A percentile compares a stretch with the other conserved stretches of the same genome.
phyloP scores from a whole-genome alignment of 30 jellyfish, hydroid and myxozoan genomes.

The Cassiopea xamachana region DNA sequence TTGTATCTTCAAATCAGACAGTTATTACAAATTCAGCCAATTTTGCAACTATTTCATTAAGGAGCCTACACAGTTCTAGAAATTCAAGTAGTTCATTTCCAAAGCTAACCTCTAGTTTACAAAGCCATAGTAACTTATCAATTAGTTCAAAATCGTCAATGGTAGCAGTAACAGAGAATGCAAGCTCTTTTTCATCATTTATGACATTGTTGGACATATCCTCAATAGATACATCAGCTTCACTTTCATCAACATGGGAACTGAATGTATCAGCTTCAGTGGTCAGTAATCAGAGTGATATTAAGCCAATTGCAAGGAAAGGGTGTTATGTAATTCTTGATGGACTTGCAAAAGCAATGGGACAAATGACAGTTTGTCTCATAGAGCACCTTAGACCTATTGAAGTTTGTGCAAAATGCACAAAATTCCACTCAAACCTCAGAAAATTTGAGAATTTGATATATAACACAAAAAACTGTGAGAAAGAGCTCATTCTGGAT shows the following conservation, averaged over 20 bases:
- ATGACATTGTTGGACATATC: conserved; percentile 1
- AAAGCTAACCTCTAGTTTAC: neutral
- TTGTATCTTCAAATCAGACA: neutral
- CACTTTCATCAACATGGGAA: conserved; percentile 31
- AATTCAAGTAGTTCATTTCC: neutral
- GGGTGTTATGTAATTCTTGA: conserved; percentile 69
- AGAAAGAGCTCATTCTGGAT: conserved; percentile 52
- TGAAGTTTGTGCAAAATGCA: conserved; percentile 81
- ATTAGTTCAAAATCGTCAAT: neutral
- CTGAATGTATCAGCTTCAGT: conserved; percentile 9
- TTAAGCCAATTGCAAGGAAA: conserved; percentile 49
- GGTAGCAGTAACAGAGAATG: neutral
- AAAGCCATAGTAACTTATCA: neutral
- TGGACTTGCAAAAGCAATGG: conserved; percentile 79
- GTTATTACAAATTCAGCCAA: neutral
- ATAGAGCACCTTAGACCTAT: conserved; percentile 64
- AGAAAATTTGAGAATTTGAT: conserved; percentile 49
- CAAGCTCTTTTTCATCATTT: neutral
- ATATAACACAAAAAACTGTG: conserved; percentile 50
- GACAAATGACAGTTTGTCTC: conserved; percentile 72
- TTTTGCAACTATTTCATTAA: neutral
- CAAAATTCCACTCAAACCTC: conserved; percentile 46
- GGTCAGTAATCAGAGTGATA: conserved; percentile 37
- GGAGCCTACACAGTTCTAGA: neutral
- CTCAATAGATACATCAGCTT: neutral